Evolutionary conservation across 64 coral and sea anemone genomes (phyloP).

Genomic region (Anthopleura sola): DNA sequence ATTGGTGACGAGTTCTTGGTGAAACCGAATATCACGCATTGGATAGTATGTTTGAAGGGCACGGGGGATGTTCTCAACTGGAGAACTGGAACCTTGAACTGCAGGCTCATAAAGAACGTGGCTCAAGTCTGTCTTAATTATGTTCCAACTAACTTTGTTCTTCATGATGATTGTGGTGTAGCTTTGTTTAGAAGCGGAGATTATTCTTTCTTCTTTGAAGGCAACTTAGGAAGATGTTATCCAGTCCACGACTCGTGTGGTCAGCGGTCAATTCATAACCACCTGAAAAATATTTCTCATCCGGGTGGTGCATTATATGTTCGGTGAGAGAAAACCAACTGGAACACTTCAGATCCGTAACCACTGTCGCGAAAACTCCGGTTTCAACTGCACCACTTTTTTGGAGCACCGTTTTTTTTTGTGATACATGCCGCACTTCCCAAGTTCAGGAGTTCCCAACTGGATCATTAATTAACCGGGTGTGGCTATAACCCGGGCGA

Average conservation of each 20-base stretch:
- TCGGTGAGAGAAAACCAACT: background rate
- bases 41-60: conserved; percentile 51
- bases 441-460: no score
- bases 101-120: conserved; percentile 6
- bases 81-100: conserved; percentile 34
- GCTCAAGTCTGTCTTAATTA: background rate
- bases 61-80: conserved; percentile 63
- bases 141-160: background rate
- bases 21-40: conserved; percentile 63
- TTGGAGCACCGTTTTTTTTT: no score
- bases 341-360: background rate
- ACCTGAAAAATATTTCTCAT: background rate
- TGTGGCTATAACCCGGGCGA: no score
- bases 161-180: background rate
- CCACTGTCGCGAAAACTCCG: no score
- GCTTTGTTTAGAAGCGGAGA: background rate
- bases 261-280: background rate
- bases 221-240: no score
- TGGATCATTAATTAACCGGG: no score
- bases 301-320: background rate
- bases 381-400: no score
- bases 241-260: conserved; percentile 50
- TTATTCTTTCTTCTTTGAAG: background rate
- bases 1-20: conserved; percentile 57
- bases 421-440: no score